Evolutionary conservation across 2,113 vertebrate genomes (phyloP).

Genomic region (Apodemus speciosus): DNA sequence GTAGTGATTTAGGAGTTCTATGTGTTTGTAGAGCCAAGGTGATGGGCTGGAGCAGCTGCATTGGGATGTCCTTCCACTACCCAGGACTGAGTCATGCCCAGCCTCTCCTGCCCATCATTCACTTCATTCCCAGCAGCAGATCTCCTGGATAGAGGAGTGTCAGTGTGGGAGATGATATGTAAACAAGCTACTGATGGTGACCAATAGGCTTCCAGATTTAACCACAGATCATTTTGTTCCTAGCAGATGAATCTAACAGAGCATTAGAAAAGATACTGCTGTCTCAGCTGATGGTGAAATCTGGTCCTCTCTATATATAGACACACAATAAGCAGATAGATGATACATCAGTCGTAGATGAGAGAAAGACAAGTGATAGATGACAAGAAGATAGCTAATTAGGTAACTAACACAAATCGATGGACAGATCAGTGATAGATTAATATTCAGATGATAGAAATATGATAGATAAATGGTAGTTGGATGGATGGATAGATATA

Average conservation of each 20-base stretch:
- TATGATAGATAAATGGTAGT: no score
- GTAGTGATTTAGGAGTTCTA: not conserved
- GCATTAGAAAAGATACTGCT: fast-evolving
- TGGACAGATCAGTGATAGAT: not conserved
- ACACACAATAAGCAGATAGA: not conserved
- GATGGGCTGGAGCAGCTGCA: not conserved
- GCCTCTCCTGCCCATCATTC: not conserved
- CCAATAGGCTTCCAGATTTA: not conserved
- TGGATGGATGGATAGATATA: no score
- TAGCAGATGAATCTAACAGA: fast-evolving
- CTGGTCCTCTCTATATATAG: not conserved
- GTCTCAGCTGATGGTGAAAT: not conserved
- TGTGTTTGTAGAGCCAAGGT: not conserved
- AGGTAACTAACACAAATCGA: not conserved
- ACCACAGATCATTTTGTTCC: no score
- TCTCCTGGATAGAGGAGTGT: not conserved
- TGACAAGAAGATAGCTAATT: not conserved
- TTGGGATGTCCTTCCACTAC: fast-evolving
- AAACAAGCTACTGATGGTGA: not conserved
- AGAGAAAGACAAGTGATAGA: not conserved
- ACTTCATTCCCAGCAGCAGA: not conserved
- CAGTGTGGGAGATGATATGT: not conserved
- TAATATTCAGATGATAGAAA: not conserved
- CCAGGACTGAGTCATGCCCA: fast-evolving
- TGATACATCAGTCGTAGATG: fast-evolving